A percentile compares a stretch with the other conserved stretches of the same genome.
Evolutionary conservation across 2,797 vertebrate species (phyloP).

Genomic region (Hafferia zeledoni): DNA sequence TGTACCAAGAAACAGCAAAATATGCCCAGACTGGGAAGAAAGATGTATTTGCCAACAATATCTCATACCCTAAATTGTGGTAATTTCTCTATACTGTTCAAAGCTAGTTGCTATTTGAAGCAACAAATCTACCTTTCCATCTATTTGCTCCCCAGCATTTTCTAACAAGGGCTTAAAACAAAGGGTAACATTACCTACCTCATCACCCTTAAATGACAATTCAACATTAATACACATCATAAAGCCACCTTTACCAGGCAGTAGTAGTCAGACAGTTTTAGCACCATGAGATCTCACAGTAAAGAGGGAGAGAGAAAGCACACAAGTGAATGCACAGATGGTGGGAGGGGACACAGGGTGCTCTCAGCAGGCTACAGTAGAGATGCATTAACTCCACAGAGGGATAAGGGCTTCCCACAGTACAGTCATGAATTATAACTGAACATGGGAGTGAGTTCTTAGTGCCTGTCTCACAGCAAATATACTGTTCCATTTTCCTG

Average conservation of each 20-base stretch:
- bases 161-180: constrained; percentile 30
- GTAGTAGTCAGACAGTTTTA: constrained; percentile 59
- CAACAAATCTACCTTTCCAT: constrained; percentile 8
- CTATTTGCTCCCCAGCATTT: constrained; percentile 28
- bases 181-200: not conserved
- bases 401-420: constrained; percentile 80
- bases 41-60: not conserved
- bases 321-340: constrained; percentile 74
- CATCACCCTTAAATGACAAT: constrained; percentile 46
- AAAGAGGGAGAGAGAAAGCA: constrained; percentile 39
- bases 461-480: constrained; percentile 77
- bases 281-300: constrained; percentile 66
- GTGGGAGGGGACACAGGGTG: constrained; percentile 80
- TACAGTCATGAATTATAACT: constrained; percentile 84
- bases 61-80: not conserved
- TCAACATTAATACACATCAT: constrained; percentile 55
- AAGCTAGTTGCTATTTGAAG: not conserved
- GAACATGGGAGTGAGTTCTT: constrained; percentile 76
- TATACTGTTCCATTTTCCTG: constrained; percentile 77
- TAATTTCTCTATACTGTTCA: not conserved
- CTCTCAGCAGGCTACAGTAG: constrained; percentile 82
- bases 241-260: constrained; percentile 69
- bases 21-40: not conserved
- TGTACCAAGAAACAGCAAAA: not conserved
- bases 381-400: constrained; percentile 83